These are phyloP conservation scores for Xestobium rufovillosum DNA, from an alignment of 2,888 invertebrate species.

Conservation along the genomic window DNA sequence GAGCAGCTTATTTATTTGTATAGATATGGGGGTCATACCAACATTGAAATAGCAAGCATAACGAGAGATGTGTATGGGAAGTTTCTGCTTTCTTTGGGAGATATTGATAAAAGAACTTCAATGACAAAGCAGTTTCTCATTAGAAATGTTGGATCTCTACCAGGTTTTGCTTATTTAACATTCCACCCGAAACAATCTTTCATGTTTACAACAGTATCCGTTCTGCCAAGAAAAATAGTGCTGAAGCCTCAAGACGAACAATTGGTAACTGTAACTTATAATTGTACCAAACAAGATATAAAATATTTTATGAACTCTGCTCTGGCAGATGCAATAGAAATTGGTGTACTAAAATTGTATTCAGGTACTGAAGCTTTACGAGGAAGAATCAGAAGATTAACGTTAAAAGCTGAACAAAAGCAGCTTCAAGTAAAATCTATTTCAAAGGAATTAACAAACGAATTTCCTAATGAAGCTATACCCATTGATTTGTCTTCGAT, in stretches of 20 bases:
- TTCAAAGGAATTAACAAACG: constrained; percentile 26
- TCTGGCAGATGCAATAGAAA: constrained; percentile 27
- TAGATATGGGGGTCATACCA: constrained; percentile 54
- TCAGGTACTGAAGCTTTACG: constrained; percentile 37
- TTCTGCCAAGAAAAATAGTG: constrained; percentile 32
- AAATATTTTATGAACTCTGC: constrained; percentile 28
- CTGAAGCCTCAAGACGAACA: constrained; percentile 33
- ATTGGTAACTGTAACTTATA: constrained; percentile 32
- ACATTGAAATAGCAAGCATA: constrained; percentile 45
- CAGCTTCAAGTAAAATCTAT: constrained; percentile 26
- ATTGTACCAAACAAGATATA: constrained; percentile 33
- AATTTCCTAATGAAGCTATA: constrained; percentile 33
- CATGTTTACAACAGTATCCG: constrained; percentile 28
- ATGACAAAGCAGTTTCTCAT: constrained; percentile 46
- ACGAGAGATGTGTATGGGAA: constrained; percentile 50
- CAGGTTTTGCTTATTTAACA: constrained; percentile 45
- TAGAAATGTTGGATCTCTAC: constrained; percentile 50
- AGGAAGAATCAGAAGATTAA: constrained; percentile 34
- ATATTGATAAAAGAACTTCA: constrained; percentile 42
- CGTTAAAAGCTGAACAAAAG: constrained; percentile 28
- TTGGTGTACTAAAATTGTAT: constrained; percentile 35
- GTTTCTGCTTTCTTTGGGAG: constrained; percentile 52
- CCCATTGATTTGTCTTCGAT: constrained; percentile 32
- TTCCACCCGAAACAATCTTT: constrained; percentile 29
- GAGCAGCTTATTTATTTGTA: constrained; percentile 44